Evolutionary conservation across 1,140 invertebrate genomes (phyloP), one percentile per base, ranked within the genome.

Genomic region (Drosophila orena): DNA sequence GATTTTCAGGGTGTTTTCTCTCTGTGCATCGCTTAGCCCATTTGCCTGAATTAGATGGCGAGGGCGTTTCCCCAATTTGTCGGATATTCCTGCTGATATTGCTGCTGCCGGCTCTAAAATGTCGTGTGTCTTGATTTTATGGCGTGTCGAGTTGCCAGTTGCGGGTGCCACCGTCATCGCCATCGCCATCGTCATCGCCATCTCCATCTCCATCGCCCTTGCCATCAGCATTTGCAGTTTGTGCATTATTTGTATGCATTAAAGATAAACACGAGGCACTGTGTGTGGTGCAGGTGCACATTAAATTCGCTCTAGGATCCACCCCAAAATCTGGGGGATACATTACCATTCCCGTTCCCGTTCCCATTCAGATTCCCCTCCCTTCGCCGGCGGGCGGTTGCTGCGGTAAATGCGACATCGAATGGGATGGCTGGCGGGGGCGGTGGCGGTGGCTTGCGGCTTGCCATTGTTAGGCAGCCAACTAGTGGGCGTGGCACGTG

Each of bases 211-310:
- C 30, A 46, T 38, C 49, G 47, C 47, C 65, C 40, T 15, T 20
- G 65, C 54, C 54, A 60, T 72, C 69, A 69, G 52, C 84, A 80
- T 78, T 86, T 79, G 79, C 79, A 88, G 66, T 81, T 79, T 72
- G 60, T 83, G 84, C 79, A 88, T 73, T 86, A 89, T 88, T 89
- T 83, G 83, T 83, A 73, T 77, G 79, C 81, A 78, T 85, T 86
- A 85, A 86, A 79, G 62, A 66, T 79, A 84, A 73, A 77, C 70
- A 57, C 50, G 34, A 35, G 53, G 46, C 43, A 38, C 37, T 14
- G 37, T 14, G 47, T 20, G 54, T 12, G 20, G 40, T 62, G 53
- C 44, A 66, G 68, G 46, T 64, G 44, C 50, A 56, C 37, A 77
- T 77, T 77, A 73, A 53, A 47, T 56, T 64, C 30, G 7, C 30